Base-by-base conservation (phyloP, 1,140 invertebrate species). In the Anthonomus grandis region DNA sequence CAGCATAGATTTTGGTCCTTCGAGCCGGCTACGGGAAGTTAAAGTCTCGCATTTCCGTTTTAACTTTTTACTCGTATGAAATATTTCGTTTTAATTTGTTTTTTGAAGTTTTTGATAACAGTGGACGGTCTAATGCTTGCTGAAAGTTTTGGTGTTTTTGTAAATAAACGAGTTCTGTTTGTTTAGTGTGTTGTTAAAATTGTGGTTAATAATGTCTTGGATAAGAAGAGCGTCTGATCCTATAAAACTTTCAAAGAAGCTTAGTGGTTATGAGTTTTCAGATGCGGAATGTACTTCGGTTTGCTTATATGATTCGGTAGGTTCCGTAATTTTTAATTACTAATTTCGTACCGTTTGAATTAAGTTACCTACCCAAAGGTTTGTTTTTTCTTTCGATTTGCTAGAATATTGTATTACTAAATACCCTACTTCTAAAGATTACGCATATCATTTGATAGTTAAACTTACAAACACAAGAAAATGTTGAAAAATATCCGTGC, bases 221-320 rank as follows among this genome's bases (percentile, higher is more conserved):
- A 38, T 50, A 9, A 50, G 48, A 15, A 37, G 48, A 50, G 48
- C 36, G 0, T 38, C 31, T 18, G 48, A 50, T 36, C 48, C 48
- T 2, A 21, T 37, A 10, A 37, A 50, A 38, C 12, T 38, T 9
- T 15, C 36, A 9, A 50, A 50, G 17, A 50, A 50, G 36, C 13
- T 50, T 10, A 21, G 18, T 23, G 31, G 25, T 5, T 22, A 13
- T 9, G 31, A 38, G 8, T 21, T 23, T 38, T 19, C 23, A n/a
- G 31, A 50, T 36, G 31, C 8, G 8, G 48, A 50, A 23, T 22
- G 3, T 38, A 37, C 34, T 24, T 50, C 48, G 3, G 15, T 50
- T 1, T 50, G 36, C 17, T 38, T 37, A 24, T 19, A 50, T 50
- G 48, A 50, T 50, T 38, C 48, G 48, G 48, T 50, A 38, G 18